These are phyloP conservation scores for Gnathochromis pfefferi DNA, from an alignment of 2,113 vertebrate genomes.

Conservation along the genomic window DNA sequence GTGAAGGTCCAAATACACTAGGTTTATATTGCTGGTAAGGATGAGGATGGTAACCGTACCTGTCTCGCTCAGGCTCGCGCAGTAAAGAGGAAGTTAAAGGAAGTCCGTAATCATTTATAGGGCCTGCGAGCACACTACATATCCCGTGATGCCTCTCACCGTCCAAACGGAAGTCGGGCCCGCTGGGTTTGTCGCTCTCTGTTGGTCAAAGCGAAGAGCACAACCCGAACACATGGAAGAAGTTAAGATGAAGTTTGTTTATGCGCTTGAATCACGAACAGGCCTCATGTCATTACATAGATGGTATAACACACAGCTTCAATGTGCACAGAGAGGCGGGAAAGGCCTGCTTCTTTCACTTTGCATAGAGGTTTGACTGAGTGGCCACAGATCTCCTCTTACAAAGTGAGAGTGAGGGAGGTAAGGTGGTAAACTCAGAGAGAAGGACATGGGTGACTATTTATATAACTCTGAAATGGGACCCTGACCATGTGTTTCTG, in stretches of 20 bases:
- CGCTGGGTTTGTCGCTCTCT: background rate
- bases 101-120: conserved; percentile 33
- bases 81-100: conserved; percentile 60
- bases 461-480: conserved; percentile 74
- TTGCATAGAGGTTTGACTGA: background rate
- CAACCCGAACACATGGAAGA: background rate
- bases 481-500: conserved; percentile 76
- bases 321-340: background rate
- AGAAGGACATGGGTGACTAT: conserved; percentile 66
- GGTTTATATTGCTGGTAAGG: accelerated
- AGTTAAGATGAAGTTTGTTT: background rate
- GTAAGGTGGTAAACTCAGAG: conserved; percentile 46
- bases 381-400: background rate
- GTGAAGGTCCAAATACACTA: accelerated
- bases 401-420: conserved; percentile 17
- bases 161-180: background rate
- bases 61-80: conserved; percentile 45
- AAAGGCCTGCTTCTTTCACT: background rate
- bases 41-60: background rate
- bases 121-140: background rate
- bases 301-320: background rate
- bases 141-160: conserved; percentile 40
- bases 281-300: background rate
- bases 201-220: background rate
- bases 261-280: background rate